A percentile compares a stretch with the other conserved stretches of the same genome.
Conservation (phyloP, 2,113 vertebrate species). For the Neolamprologus fasciatus region DNA sequence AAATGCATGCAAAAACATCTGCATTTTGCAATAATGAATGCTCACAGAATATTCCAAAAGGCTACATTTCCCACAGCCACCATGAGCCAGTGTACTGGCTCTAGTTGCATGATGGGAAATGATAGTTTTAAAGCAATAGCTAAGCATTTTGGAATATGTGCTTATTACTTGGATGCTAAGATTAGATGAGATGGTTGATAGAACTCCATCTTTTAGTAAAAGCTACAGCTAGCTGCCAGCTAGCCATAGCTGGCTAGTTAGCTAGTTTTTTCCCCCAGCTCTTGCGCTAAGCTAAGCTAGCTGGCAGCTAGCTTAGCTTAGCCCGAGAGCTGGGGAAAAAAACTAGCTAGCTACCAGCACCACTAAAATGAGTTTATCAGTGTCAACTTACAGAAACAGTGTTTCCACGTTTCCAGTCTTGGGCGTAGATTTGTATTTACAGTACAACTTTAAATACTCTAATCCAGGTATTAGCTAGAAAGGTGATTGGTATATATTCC, state of each 20-base stretch:
- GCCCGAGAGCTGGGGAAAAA: not conserved
- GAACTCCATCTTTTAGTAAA: not conserved
- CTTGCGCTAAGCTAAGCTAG: no score
- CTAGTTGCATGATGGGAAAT: not conserved
- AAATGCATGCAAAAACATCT: not conserved
- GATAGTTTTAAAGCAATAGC: not conserved
- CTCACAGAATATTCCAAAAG: not conserved
- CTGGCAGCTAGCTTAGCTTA: no score
- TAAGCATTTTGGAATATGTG: not conserved
- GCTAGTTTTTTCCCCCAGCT: rapidly evolving
- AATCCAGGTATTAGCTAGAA: not conserved
- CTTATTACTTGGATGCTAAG: not conserved
- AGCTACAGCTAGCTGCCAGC: not conserved
- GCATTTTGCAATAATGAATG: not conserved
- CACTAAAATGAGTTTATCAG: not conserved
- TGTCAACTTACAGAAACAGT: not conserved
- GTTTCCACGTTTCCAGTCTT: not conserved
- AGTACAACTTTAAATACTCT: not conserved
- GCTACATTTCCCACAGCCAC: not conserved
- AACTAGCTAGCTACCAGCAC: not conserved
- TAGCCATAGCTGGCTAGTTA: not conserved
- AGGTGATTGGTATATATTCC: not conserved
- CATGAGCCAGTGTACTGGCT: not conserved
- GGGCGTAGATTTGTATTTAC: not conserved
- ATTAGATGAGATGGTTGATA: not conserved